These are phyloP conservation scores for Ceratina japonica DNA, from an alignment of 1,140 invertebrate species.

Conservation along the genomic window DNA sequence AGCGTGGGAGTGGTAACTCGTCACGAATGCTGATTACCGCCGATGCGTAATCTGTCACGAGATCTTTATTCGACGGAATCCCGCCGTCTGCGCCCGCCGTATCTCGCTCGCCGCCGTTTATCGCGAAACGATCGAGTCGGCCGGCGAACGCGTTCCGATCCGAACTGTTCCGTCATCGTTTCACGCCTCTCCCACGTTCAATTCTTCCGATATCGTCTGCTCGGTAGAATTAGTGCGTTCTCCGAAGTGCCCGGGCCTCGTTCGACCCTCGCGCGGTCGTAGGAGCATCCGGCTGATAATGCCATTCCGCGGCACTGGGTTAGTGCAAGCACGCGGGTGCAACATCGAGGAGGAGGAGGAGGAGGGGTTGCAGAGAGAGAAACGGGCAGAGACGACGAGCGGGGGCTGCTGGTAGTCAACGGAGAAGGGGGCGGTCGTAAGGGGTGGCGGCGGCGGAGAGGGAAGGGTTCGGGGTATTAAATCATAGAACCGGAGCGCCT, in stretches of 20 bases:
- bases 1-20: constrained; percentile 48
- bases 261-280: constrained; percentile 59
- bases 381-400: constrained; percentile 29
- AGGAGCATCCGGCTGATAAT: constrained; percentile 65
- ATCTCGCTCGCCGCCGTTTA: constrained; percentile 5
- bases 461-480: constrained; percentile 77
- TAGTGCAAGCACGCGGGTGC: constrained; percentile 64
- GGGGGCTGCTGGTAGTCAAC: constrained; percentile 46
- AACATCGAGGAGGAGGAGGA: constrained; percentile 37
- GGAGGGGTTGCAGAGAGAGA: constrained; percentile 37
- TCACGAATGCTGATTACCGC: constrained; percentile 53
- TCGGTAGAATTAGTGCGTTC: constrained; percentile 48
- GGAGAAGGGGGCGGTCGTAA: constrained; percentile 57
- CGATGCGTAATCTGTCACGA: constrained; percentile 44
- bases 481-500: constrained; percentile 78
- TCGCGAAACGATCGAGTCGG: constrained; percentile 3
- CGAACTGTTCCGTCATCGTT: not conserved
- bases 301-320: constrained; percentile 64
- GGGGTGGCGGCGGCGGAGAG: constrained; percentile 49
- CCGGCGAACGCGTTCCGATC: not conserved
- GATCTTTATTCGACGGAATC: constrained; percentile 44
- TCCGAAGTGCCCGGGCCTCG: constrained; percentile 41
- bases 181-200: not conserved
- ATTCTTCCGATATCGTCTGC: constrained; percentile 13
- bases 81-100: not conserved